Evolutionary conservation across 2,113 vertebrate genomes (phyloP), one percentile per base, ranked within the genome.

Genomic region (Nesospiza acunhae): DNA sequence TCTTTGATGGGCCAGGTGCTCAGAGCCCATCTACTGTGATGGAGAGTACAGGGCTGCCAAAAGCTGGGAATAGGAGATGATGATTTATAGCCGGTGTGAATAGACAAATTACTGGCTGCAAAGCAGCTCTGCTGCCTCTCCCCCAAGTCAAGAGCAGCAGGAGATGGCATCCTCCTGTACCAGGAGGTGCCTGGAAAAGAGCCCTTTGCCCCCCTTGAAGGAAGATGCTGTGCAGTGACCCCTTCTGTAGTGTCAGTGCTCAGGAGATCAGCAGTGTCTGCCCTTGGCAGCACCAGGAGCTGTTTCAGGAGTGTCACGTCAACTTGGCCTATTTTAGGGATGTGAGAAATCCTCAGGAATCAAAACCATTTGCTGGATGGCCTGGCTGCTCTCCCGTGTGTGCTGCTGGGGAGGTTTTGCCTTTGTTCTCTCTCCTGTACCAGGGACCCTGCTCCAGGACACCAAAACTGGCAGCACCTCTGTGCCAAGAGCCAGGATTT

Each of bases 251-350:
- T 58, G n/a, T 15, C 55, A 81, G 63, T 16, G 33, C 82, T 56
- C 0, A 0, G 39, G 20, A 76, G 23, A 86, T 75, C 53, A 55
- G 72, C 72, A 74, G 27, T 1, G 2, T 35, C 91, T 84, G 90
- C 63, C 94, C 94, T 96, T 69, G 92, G 64, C 80, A 27, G 53
- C 28, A 9, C 47, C 2, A 1, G 60, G 66, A 68, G 68, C 77
- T 58, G 49, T 56, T 95, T 75, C 66, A 31, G 68, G 74, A 73
- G 80, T 68, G 74, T 91, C 90, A 60, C 3, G 9, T 93, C 84
- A 87, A 81, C 86, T 49, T 28, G 37, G 79, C 83, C 92, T 96
- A 91, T 96, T 96, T 94, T 92, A 93, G 86, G 88, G 79, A 58
- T 50, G 53, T 75, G 47, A 91, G 88, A 92, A 93, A 78, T 86